Conservation (phyloP, 2,797 vertebrate genomes). For the Nyctalus aviator region DNA sequence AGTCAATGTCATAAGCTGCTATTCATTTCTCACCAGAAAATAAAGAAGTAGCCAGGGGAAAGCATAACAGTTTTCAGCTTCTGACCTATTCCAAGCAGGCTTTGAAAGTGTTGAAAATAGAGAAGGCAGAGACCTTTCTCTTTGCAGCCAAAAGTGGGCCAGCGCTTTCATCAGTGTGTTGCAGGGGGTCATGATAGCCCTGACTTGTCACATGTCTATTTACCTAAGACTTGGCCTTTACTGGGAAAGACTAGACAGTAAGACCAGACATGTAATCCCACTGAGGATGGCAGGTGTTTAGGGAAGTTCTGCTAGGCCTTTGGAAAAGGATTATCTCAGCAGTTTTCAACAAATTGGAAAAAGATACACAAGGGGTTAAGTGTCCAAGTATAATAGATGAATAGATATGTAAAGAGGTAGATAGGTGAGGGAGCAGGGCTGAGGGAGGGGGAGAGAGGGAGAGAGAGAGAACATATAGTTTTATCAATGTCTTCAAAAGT, state of each 20-base stretch:
- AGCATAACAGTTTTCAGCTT: not conserved
- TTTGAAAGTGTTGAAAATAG: not conserved
- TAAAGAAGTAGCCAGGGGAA: rapidly evolving
- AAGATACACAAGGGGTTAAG: not conserved
- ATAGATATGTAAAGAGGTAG: not conserved
- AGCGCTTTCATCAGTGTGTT: rapidly evolving
- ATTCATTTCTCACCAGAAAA: not conserved
- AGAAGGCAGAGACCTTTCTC: not conserved
- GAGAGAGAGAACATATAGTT: not conserved
- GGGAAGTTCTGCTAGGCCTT: not conserved
- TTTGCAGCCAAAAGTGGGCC: not conserved
- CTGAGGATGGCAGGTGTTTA: not conserved
- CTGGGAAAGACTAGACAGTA: not conserved
- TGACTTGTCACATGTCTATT: not conserved
- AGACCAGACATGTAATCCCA: not conserved
- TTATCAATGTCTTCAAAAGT: not conserved
- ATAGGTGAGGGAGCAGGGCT: too few species aligned
- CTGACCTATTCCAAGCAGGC: not conserved
- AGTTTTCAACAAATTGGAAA: not conserved
- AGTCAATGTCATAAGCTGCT: too few species aligned
- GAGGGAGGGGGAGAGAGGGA: not conserved
- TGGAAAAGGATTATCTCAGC: not conserved
- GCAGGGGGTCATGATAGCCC: rapidly evolving
- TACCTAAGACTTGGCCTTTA: not conserved
- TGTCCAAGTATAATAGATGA: not conserved